Evolutionary conservation across 1,140 invertebrate genomes (phyloP).

Genomic region (Drosophila pruinosa): DNA sequence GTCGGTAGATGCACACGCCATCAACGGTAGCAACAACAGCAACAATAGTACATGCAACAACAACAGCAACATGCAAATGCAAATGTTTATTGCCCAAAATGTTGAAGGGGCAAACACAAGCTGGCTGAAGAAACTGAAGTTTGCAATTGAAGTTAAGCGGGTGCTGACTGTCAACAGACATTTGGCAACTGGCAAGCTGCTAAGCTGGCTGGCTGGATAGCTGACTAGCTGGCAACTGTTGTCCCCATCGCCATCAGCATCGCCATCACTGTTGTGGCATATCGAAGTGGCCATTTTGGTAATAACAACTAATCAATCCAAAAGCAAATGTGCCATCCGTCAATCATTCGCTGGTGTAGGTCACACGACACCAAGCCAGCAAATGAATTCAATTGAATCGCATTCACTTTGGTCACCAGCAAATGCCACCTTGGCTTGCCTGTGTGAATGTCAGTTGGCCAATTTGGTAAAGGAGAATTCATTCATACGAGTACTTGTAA

Average conservation of each 20-base stretch:
- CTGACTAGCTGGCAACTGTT: background rate
- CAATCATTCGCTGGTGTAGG: slow-evolving; percentile 75
- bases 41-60: background rate
- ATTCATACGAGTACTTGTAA: slow-evolving; percentile 48
- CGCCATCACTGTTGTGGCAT: slow-evolving; percentile 50
- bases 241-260: slow-evolving; percentile 6
- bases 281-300: slow-evolving; percentile 68
- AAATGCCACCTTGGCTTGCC: slow-evolving; percentile 78
- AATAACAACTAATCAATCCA: slow-evolving; percentile 81
- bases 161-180: slow-evolving; percentile 47
- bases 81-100: slow-evolving; percentile 76
- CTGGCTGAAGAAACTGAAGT: slow-evolving; percentile 5
- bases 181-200: background rate
- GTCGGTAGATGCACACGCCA: slow-evolving; percentile 76
- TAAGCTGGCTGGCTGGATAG: background rate
- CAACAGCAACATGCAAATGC: slow-evolving; percentile 65
- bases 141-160: slow-evolving; percentile 39
- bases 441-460: slow-evolving; percentile 76
- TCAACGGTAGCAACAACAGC: slow-evolving; percentile 48
- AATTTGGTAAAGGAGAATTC: slow-evolving; percentile 64
- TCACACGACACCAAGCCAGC: slow-evolving; percentile 67
- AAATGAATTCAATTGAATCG: slow-evolving; percentile 53
- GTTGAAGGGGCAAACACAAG: slow-evolving; percentile 37
- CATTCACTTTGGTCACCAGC: slow-evolving; percentile 68
- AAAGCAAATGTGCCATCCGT: slow-evolving; percentile 80